Evolutionary conservation across 2,888 invertebrate species (phyloP).

Genomic region (Mythimna vitellina): DNA sequence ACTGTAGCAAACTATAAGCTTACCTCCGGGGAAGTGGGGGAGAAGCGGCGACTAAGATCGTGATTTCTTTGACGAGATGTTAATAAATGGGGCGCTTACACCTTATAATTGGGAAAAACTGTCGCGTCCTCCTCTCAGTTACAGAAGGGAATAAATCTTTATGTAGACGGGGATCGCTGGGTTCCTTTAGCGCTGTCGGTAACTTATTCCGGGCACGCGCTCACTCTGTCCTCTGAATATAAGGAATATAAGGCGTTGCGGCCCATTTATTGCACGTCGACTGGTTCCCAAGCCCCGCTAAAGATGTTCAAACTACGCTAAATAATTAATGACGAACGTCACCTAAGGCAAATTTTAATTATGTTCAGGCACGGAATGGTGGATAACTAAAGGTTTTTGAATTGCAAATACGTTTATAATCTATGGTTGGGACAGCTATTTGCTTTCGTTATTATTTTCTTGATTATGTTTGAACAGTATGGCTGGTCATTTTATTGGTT

Average conservation of each 20-base stretch:
- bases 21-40: constrained; percentile 52
- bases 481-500: constrained; percentile 7
- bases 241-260: constrained; percentile 84
- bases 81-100: constrained; percentile 89
- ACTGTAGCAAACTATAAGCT: constrained; percentile 59
- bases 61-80: constrained; percentile 87
- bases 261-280: constrained; percentile 87
- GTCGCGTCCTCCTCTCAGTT: constrained; percentile 89
- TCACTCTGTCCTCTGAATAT: constrained; percentile 88
- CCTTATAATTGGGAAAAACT: constrained; percentile 90
- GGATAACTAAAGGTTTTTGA: constrained; percentile 64
- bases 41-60: constrained; percentile 69
- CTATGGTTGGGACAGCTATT: constrained; percentile 49
- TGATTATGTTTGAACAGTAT: constrained; percentile 37
- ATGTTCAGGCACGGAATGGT: constrained; percentile 70
- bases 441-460: constrained; percentile 41
- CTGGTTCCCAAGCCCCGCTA: constrained; percentile 70
- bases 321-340: constrained; percentile 85
- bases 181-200: constrained; percentile 71
- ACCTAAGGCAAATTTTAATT: constrained; percentile 84
- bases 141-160: constrained; percentile 90
- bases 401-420: constrained; percentile 61
- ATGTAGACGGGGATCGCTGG: constrained; percentile 85
- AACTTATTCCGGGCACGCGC: constrained; percentile 87
- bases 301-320: constrained; percentile 84